phyloP scores from a whole-genome alignment of 2,797 vertebrate species.

The Tragelaphus eurycerus region DNA sequence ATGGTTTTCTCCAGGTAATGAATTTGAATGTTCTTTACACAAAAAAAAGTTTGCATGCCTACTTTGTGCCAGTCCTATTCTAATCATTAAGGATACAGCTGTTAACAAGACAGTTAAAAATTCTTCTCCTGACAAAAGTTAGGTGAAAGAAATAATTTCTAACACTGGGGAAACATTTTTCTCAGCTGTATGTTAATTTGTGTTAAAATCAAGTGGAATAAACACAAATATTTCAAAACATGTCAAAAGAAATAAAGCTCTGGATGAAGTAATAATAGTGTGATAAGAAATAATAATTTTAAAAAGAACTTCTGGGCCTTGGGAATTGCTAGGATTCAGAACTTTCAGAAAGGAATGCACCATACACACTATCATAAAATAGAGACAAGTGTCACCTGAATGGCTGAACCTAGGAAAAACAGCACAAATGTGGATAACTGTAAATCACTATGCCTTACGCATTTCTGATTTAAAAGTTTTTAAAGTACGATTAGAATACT shows the following conservation, averaged over 20 bases:
- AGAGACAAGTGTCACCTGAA: neutral
- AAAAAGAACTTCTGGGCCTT: neutral
- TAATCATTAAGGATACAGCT: neutral
- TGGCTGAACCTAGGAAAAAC: neutral
- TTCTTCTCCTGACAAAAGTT: neutral
- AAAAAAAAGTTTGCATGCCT: neutral
- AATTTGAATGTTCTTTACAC: neutral
- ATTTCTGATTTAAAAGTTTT: neutral
- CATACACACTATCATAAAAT: neutral
- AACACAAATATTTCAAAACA: neutral
- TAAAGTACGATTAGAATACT: neutral
- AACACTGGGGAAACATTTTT: neutral
- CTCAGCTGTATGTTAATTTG: neutral
- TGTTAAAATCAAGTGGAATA: neutral
- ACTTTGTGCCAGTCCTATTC: neutral
- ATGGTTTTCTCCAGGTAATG: neutral
- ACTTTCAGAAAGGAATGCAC: neutral
- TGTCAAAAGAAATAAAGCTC: neutral
- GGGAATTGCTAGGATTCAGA: neutral
- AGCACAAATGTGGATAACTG: neutral
- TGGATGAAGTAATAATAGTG: neutral
- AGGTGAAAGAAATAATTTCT: neutral
- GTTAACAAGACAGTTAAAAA: neutral
- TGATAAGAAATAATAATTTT: neutral
- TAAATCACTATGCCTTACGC: neutral